Conservation (phyloP, 2,113 vertebrate species). For the Triplophysa tibetana region DNA sequence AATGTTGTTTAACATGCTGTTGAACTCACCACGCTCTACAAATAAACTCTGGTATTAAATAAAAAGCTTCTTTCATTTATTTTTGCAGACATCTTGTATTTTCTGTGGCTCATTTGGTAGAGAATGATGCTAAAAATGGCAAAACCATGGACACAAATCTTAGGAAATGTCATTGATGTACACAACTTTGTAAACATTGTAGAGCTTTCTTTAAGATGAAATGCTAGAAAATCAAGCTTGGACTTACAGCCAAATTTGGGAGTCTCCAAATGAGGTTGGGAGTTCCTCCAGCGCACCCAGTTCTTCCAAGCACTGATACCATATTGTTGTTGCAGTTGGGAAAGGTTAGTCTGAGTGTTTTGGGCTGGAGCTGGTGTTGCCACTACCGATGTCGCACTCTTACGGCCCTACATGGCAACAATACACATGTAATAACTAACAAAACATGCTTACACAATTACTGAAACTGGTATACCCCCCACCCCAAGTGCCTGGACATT, state of each 20-base stretch:
- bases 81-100: no score
- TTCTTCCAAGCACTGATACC: constrained; percentile 94
- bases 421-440: background rate
- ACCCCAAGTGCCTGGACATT: background rate
- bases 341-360: constrained; percentile 61
- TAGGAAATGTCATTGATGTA: background rate
- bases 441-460: no score
- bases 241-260: constrained; percentile 79
- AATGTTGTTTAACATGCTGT: no score
- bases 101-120: no score
- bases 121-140: no score
- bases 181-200: constrained; percentile 57
- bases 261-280: constrained; percentile 83
- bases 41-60: no score
- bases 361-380: constrained; percentile 61
- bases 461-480: background rate
- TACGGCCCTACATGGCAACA: constrained; percentile 60
- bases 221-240: background rate
- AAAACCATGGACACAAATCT: no score
- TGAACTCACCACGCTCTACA: no score
- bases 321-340: constrained; percentile 85
- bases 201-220: background rate
- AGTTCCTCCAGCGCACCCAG: constrained; percentile 91
- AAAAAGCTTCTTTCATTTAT: no score
- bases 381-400: constrained; percentile 69